A percentile compares a stretch with the other conserved stretches of the same genome.
Conservation (phyloP, 2,797 vertebrate genomes). For the Micromesistius poutassou region DNA sequence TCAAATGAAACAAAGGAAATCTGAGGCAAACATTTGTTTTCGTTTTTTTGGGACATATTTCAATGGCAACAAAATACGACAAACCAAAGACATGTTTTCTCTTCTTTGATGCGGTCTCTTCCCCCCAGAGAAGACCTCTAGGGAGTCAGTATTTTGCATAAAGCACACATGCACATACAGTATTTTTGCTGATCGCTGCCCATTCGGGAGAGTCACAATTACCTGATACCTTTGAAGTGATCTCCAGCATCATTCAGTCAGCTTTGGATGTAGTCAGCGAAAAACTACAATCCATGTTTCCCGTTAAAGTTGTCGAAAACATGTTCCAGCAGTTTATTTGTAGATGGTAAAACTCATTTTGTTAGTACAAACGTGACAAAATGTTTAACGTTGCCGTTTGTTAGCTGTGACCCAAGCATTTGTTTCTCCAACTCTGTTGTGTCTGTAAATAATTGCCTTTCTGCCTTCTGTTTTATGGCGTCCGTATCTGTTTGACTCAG, state of each 20-base stretch:
- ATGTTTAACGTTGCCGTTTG: not conserved
- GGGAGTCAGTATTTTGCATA: not conserved
- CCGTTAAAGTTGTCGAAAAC: not conserved
- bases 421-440: not conserved
- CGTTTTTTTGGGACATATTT: not conserved
- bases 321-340: not conserved
- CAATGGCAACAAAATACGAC: not conserved
- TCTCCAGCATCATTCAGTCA: not conserved
- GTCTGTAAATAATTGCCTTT: conserved; percentile 3
- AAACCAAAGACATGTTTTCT: not conserved
- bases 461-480: not conserved
- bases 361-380: not conserved
- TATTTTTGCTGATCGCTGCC: not conserved
- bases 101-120: not conserved
- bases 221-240: not conserved
- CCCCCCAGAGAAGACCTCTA: not conserved
- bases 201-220: not conserved
- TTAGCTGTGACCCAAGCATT: not conserved
- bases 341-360: not conserved
- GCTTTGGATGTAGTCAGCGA: not conserved
- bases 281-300: not conserved
- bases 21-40: not conserved
- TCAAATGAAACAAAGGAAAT: not conserved
- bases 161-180: not conserved
- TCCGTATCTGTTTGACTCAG: not conserved